Evolutionary conservation across 2,888 invertebrate genomes (phyloP), one percentile per base, ranked within the genome.

Genomic region (Omphaloscelis lunosa): DNA sequence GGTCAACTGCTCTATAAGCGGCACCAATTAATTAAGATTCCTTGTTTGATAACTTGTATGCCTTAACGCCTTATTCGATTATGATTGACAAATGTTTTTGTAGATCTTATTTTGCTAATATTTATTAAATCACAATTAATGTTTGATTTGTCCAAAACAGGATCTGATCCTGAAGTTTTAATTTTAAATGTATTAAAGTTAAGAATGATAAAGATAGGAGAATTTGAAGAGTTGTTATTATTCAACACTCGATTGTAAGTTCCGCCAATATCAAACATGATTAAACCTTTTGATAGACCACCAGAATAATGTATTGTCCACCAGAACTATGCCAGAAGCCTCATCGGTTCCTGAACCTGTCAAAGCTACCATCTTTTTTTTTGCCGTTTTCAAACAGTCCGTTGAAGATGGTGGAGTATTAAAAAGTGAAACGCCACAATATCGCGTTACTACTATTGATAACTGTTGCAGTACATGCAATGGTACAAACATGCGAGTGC

Each of bases 391-490:
- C 9, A 23, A 75, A 41, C 11, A 45, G 20, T 15, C 27, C 34
- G 0, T 11, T 27, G 23, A 56, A 63, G 27, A 34, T 34, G 45
- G 8, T 67, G 29, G 45, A 45, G 53, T n/a, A 59, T 51, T 79
- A 69, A 75, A 83, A 83, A 83, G 83, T 85, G 82, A 83, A 83
- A 83, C 77, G 69, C 41, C 7, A 39, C 51, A 66, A 23, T 72
- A 74, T 82, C 56, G 56, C 56, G 68, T 66, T 82, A 63, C 69
- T 15, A 48, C 67, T 48, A 58, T 66, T 72, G 68, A 48, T 85
- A 82, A 77, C 69, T 69, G 63, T 62, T 11, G 27, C 27, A 15
- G n/a, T 72, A 59, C 83, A 86, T 78, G 73, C 86, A 73, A 84
- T 73, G 41, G 23, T 65, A 83, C 12, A 29, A 27, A 41, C 75